A percentile compares a stretch with the other conserved stretches of the same genome.
Evolutionary conservation across 2,113 vertebrate genomes (phyloP).

Genomic region (Callorhinus ursinus): DNA sequence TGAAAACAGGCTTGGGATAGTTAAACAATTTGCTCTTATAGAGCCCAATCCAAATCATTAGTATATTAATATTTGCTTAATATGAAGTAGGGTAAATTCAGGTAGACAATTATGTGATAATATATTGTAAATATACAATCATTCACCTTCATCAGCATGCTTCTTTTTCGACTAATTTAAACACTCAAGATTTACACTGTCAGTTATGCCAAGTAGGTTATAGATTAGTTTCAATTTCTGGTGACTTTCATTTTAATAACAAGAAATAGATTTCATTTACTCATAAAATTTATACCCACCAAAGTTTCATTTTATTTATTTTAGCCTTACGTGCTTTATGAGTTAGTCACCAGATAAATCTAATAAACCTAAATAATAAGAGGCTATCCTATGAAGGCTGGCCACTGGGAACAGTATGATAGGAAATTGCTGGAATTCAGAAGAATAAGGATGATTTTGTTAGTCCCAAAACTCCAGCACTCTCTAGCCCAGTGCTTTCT

Average conservation of each 20-base stretch:
- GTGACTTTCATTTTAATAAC: not conserved
- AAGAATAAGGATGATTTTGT: not conserved
- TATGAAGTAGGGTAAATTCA: not conserved
- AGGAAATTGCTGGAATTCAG: not conserved
- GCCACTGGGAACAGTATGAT: not conserved
- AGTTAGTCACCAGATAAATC: not conserved
- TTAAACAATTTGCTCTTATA: not conserved
- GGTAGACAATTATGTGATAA: not conserved
- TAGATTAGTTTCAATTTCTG: not conserved
- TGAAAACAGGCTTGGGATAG: not conserved
- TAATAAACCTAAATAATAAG: not conserved
- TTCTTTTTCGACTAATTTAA: not conserved
- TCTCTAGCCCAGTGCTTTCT: not conserved
- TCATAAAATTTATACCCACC: not conserved
- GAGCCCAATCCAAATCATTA: not conserved
- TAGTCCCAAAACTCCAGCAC: not conserved
- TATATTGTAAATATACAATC: not conserved
- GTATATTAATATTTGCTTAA: not conserved
- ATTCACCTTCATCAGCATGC: not conserved
- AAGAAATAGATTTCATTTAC: not conserved
- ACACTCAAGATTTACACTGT: not conserved
- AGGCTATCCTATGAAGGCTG: not conserved
- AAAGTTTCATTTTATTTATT: not conserved
- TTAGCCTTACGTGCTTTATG: not conserved
- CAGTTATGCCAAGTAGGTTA: not conserved